These are phyloP conservation scores for Stylophora pistillata DNA, from an alignment of 64 coral and sea anemone species.

Conservation along the genomic window DNA sequence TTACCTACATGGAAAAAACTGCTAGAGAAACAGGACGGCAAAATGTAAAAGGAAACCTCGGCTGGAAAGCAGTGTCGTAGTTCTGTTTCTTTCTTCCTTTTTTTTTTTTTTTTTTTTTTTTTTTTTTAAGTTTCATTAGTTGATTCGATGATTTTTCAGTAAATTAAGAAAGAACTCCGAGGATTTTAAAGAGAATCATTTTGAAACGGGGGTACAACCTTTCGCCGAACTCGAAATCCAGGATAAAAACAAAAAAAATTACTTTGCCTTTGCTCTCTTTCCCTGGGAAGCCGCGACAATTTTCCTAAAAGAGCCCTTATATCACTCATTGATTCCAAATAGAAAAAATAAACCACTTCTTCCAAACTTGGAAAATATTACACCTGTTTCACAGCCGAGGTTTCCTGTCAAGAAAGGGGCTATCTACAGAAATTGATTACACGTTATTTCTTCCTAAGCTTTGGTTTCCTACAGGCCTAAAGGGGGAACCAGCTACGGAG, in stretches of 20 bases:
- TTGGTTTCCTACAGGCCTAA: conserved; percentile 2
- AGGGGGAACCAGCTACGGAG: neutral
- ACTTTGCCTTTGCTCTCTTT: too few relatives aligned
- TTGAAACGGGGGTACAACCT: too few relatives aligned
- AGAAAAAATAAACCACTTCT: too few relatives aligned
- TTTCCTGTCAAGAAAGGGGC: conserved; percentile 12
- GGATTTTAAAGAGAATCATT: too few relatives aligned
- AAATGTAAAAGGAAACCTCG: conserved; percentile 26
- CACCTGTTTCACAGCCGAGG: neutral
- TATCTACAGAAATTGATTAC: conserved; percentile 38
- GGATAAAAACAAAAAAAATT: too few relatives aligned
- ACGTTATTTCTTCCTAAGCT: conserved; percentile 3
- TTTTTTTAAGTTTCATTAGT: neutral
- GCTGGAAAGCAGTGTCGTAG: neutral
- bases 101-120: too few relatives aligned
- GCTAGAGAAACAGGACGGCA: conserved; percentile 16
- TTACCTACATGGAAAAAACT: conserved; percentile 26
- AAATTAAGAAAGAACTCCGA: neutral
- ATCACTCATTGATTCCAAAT: too few relatives aligned
- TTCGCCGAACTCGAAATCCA: too few relatives aligned
- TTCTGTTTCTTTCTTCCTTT: too few relatives aligned
- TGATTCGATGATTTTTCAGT: neutral
- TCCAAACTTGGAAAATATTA: neutral
- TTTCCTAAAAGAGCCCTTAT: too few relatives aligned
- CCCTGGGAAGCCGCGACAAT: too few relatives aligned